These are phyloP conservation scores for Glossosoma conforme DNA, from an alignment of 1,140 invertebrate genomes.

Conservation along the genomic window DNA sequence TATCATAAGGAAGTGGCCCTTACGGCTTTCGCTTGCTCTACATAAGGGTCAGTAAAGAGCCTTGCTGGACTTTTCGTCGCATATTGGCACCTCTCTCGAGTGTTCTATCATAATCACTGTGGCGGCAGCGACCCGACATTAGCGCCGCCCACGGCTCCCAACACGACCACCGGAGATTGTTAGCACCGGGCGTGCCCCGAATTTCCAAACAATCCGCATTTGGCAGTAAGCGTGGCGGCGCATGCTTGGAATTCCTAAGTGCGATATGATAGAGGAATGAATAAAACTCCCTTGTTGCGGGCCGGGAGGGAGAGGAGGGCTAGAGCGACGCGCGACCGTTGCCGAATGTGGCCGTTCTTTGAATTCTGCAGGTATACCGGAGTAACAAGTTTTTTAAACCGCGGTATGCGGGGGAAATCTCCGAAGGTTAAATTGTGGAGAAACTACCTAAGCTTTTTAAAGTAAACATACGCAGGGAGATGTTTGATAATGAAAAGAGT, in stretches of 20 bases:
- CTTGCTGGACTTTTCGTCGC: too few species aligned
- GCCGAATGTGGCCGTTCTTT: too few species aligned
- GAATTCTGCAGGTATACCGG: neutral
- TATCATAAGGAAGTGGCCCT: too few species aligned
- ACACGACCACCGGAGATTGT: slow-evolving; percentile 23
- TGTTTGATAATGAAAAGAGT: neutral
- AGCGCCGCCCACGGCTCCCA: slow-evolving; percentile 1
- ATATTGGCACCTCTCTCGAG: too few species aligned
- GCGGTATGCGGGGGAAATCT: neutral
- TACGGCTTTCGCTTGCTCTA: too few species aligned
- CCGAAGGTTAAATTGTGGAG: too few species aligned
- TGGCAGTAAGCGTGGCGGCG: slow-evolving; percentile 23
- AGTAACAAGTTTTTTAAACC: neutral
- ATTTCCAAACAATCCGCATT: slow-evolving; percentile 27
- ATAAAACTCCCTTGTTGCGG: slow-evolving; percentile 21
- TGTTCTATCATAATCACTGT: too few species aligned
- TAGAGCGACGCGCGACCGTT: neutral
- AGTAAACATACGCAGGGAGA: neutral
- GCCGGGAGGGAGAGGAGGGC: neutral
- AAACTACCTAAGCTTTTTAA: neutral
- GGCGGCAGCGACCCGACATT: too few species aligned
- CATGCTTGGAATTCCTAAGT: slow-evolving; percentile 23
- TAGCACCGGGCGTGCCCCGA: slow-evolving; percentile 20
- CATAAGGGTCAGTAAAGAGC: too few species aligned
- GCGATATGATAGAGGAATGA: slow-evolving; percentile 17